Evolutionary conservation across 2,888 invertebrate genomes (phyloP).

Genomic region (Lissocephala sabroskyi): DNA sequence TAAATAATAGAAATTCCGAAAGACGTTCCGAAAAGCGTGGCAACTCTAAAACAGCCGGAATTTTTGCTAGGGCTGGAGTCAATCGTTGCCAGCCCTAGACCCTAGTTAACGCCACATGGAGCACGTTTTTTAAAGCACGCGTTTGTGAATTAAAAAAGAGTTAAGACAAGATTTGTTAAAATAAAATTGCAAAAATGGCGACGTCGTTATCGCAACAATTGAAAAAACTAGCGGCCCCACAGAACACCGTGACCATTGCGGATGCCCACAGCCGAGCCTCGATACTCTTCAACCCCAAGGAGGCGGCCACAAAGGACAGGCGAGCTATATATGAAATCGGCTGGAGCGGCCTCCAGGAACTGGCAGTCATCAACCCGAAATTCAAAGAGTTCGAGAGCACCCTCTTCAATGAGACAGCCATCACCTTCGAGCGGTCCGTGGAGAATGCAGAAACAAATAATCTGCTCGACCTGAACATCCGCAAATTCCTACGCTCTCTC

Average conservation of each 20-base stretch:
- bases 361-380: slow-evolving; percentile 80
- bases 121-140: too few relatives aligned
- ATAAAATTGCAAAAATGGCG: too few relatives aligned
- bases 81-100: too few relatives aligned
- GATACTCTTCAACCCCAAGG: slow-evolving; percentile 89
- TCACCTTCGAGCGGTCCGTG: slow-evolving; percentile 86
- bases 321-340: slow-evolving; percentile 92
- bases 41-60: too few relatives aligned
- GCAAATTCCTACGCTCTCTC: slow-evolving; percentile 83
- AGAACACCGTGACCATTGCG: slow-evolving; percentile 79
- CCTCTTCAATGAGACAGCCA: slow-evolving; percentile 84
- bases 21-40: too few relatives aligned
- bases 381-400: slow-evolving; percentile 83
- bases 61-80: too few relatives aligned
- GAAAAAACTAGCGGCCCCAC: slow-evolving; percentile 82
- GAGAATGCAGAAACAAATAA: slow-evolving; percentile 83
- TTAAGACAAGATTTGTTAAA: too few relatives aligned
- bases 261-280: slow-evolving; percentile 84
- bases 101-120: too few relatives aligned
- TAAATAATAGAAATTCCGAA: too few relatives aligned
- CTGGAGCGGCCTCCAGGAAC: slow-evolving; percentile 86
- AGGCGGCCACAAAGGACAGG: slow-evolving; percentile 89
- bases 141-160: too few relatives aligned
- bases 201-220: slow-evolving; percentile 88
- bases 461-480: slow-evolving; percentile 82